These are phyloP conservation scores for Caloenas nicobarica DNA, from an alignment of 2,113 vertebrate species.

Conservation along the genomic window DNA sequence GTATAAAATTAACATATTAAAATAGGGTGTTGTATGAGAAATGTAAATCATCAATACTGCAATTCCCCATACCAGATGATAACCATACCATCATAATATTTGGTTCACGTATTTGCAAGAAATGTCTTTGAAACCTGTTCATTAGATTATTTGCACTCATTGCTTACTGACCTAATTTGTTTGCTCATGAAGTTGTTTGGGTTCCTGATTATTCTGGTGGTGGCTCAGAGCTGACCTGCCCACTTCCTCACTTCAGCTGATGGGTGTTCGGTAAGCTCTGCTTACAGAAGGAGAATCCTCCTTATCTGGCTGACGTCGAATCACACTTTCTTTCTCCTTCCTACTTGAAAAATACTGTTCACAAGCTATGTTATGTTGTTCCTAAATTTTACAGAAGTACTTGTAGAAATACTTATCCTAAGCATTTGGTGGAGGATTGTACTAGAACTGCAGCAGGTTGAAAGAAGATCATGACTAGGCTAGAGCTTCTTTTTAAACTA, in stretches of 20 bases:
- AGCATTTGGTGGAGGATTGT: neutral
- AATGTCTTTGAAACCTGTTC: neutral
- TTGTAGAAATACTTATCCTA: neutral
- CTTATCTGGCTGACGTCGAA: neutral
- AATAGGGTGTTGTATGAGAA: neutral
- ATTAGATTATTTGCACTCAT: neutral
- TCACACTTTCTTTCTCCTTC: neutral
- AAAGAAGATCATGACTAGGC: neutral
- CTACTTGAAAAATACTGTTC: neutral
- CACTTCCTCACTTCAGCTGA: neutral
- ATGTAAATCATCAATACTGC: neutral
- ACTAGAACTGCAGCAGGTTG: neutral
- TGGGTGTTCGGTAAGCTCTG: neutral
- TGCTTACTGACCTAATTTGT: neutral
- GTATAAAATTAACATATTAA: neutral
- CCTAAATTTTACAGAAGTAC: neutral
- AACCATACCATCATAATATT: neutral
- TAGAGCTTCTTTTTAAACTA: neutral
- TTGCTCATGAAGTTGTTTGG: neutral
- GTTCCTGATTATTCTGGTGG: neutral
- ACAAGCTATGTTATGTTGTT: neutral
- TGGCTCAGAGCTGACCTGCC: neutral
- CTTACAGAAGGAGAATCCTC: neutral
- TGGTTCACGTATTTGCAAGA: neutral
- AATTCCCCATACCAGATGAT: neutral